phyloP scores from a whole-genome alignment of 1,140 invertebrate species.

The Bemisia tabaci region DNA sequence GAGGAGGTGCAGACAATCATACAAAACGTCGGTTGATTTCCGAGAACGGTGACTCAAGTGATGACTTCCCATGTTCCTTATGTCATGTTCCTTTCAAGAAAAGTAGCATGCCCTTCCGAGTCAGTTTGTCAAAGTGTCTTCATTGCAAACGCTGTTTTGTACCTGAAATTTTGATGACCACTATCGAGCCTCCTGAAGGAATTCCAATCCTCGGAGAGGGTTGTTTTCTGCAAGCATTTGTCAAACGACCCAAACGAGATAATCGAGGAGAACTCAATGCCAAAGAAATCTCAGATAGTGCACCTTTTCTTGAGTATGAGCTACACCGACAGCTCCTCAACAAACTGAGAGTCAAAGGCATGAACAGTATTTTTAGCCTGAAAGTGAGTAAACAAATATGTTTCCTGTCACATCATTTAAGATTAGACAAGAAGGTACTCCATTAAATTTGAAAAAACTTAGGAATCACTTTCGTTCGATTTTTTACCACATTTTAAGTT shows the following conservation, averaged over 20 bases:
- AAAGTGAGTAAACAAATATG: conserved; percentile 34
- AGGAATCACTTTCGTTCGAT: too few relatives aligned
- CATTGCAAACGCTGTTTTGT: conserved; percentile 61
- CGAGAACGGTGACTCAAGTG: neutral
- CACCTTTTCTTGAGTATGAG: conserved; percentile 94
- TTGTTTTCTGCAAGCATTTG: conserved; percentile 60
- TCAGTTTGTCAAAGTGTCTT: conserved; percentile 48
- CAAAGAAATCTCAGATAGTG: conserved; percentile 80
- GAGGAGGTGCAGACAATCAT: neutral
- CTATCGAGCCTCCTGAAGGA: conserved; percentile 66
- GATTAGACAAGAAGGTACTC: too few relatives aligned
- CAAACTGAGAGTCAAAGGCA: conserved; percentile 81
- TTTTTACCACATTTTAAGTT: too few relatives aligned
- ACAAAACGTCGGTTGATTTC: neutral
- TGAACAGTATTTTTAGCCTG: conserved; percentile 83
- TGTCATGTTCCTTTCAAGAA: conserved; percentile 72
- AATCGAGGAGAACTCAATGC: conserved; percentile 73
- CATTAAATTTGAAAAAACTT: too few relatives aligned
- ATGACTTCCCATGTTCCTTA: conserved; percentile 34
- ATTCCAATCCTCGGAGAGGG: conserved; percentile 59
- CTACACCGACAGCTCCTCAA: conserved; percentile 80
- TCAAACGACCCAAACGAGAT: conserved; percentile 65
- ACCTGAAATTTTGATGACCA: conserved; percentile 79
- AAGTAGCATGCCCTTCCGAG: conserved; percentile 51
- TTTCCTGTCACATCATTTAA: too few relatives aligned